phyloP scores from a whole-genome alignment of 2,888 invertebrate genomes.

The Drosophila vallismaia region DNA sequence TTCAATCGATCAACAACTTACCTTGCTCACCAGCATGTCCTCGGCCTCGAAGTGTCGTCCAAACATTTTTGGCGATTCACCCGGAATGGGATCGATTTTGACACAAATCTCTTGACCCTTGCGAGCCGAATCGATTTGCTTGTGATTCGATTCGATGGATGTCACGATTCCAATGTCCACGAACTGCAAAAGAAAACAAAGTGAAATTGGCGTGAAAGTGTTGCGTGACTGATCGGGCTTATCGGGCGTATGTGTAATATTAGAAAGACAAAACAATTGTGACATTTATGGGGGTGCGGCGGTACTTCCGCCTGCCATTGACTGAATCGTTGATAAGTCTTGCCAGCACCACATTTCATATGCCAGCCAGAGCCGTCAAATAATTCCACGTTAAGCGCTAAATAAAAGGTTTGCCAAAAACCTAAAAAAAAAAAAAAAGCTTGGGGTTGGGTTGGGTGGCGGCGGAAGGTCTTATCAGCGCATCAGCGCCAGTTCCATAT shows the following conservation, averaged over 20 bases:
- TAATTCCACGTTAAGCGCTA: conserved; percentile 38
- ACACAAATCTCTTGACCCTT: conserved; percentile 98
- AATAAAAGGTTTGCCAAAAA: conserved; percentile 36
- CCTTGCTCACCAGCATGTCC: conserved; percentile 97
- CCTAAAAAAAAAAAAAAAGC: conserved; percentile 7
- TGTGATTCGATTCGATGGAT: conserved; percentile 98
- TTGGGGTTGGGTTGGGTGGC: conserved; percentile 5
- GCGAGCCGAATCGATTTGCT: conserved; percentile 95
- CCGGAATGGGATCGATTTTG: conserved; percentile 98
- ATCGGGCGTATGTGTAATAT: conserved; percentile 42
- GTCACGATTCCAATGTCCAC: conserved; percentile 97
- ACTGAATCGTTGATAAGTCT: conserved; percentile 53
- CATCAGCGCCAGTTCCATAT: conserved; percentile 54
- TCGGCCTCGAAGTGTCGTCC: conserved; percentile 99
- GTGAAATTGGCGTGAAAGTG: conserved; percentile 13
- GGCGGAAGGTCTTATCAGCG: conserved; percentile 43
- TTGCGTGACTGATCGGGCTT: background rate
- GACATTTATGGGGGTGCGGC: conserved; percentile 2
- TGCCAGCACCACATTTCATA: conserved; percentile 33
- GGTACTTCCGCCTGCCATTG: conserved; percentile 50
- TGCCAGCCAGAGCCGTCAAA: conserved; percentile 48
- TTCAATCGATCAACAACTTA: conserved; percentile 82
- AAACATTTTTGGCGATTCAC: conserved; percentile 99
- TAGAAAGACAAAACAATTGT: conserved; percentile 10
- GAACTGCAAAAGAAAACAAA: conserved; percentile 87